phyloP scores from a whole-genome alignment of 30 jellyfish, hydroid and myxozoan species.

The Aurelia sp. region DNA sequence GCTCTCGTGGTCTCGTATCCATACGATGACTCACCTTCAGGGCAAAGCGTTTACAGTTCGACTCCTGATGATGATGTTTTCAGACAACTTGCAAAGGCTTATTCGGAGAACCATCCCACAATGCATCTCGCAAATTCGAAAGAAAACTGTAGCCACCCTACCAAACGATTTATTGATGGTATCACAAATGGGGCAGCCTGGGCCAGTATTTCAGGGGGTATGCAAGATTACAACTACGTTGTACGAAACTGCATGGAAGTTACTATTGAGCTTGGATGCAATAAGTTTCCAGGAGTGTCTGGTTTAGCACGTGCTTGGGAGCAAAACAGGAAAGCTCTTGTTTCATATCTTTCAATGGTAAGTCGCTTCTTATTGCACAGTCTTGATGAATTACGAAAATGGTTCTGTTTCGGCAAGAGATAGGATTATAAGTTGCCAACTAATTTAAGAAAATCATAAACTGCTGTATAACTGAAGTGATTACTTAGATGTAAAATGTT shows the following conservation, averaged over 20 bases:
- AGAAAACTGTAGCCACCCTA: conserved; percentile 90
- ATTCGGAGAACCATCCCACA: conserved; percentile 98
- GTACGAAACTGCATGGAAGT: conserved; percentile 91
- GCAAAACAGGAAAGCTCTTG: conserved; percentile 83
- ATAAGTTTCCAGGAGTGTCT: conserved; percentile 77
- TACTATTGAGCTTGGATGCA: conserved; percentile 96
- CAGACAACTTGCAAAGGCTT: conserved; percentile 95
- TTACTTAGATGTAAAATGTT: too few species aligned
- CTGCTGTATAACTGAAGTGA: too few species aligned
- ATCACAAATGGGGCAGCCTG: conserved; percentile 99
- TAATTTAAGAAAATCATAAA: too few species aligned
- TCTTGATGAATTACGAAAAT: too few species aligned
- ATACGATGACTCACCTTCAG: conserved; percentile 99
- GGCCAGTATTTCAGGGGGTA: conserved; percentile 96
- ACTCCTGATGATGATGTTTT: conserved; percentile 99
- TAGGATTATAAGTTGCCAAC: too few species aligned
- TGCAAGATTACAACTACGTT: conserved; percentile 99
- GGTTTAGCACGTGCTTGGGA: conserved; percentile 85
- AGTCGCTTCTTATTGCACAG: conserved; percentile 3
- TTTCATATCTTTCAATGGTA: conserved; percentile 81
- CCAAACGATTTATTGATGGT: conserved; percentile 94
- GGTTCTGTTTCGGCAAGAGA: too few species aligned
- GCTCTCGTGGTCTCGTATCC: conserved; percentile 99
- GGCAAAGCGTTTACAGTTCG: conserved; percentile 96
- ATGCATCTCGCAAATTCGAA: conserved; percentile 97